Conservation (phyloP, 2,888 invertebrate genomes). For the Stenotaenia linearis region DNA sequence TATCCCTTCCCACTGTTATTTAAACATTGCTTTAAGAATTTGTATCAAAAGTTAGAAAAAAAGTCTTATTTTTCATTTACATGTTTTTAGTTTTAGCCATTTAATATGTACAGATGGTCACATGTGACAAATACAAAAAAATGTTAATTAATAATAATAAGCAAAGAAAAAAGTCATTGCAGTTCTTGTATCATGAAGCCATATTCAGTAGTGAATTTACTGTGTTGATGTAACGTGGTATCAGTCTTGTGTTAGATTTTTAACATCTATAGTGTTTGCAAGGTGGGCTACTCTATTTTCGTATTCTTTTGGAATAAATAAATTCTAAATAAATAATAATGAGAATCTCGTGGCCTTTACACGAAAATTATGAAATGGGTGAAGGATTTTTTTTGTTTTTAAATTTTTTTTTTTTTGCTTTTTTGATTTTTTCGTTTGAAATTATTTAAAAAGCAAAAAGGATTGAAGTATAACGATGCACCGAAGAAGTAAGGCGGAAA, state of each 20-base stretch:
- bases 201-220: neutral
- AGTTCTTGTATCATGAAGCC: neutral
- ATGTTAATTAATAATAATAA: neutral
- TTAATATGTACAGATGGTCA: neutral
- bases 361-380: constrained; percentile 1
- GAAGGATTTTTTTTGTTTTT: neutral
- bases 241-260: constrained; percentile 17
- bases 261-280: neutral
- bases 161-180: neutral
- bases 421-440: neutral
- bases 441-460: neutral
- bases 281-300: constrained; percentile 17
- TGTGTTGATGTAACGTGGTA: constrained; percentile 14
- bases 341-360: constrained; percentile 26
- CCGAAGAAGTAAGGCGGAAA: neutral
- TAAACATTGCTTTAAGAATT: neutral
- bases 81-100: neutral
- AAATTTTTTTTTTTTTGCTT: no score
- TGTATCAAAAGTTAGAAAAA: neutral
- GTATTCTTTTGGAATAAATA: constrained; percentile 12
- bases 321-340: constrained; percentile 5
- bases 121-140: neutral
- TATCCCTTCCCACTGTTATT: neutral
- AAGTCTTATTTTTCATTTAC: neutral
- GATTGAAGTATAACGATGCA: neutral